Evolutionary conservation across 2,888 invertebrate species (phyloP).

Genomic region (Eustalomyia histrio): DNA sequence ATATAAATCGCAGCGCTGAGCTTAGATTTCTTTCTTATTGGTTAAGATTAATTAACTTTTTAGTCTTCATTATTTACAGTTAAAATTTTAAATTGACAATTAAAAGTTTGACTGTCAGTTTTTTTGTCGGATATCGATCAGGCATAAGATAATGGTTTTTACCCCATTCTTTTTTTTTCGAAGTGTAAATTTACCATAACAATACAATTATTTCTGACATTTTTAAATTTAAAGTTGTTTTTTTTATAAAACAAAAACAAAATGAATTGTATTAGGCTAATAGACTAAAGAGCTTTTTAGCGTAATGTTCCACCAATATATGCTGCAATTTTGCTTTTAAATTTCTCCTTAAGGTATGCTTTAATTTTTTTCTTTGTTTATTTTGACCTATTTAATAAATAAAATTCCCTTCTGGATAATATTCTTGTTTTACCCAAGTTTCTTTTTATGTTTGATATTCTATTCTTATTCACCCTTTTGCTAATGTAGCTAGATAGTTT

Average conservation of each 20-base stretch:
- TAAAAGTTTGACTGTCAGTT: too few relatives aligned
- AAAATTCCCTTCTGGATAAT: constrained; percentile 21
- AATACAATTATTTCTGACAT: background rate
- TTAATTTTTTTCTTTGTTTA: constrained; percentile 32
- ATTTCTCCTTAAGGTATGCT: constrained; percentile 36
- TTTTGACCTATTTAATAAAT: constrained; percentile 26
- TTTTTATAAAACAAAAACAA: too few relatives aligned
- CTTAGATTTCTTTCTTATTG: too few relatives aligned
- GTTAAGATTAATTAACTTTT: too few relatives aligned
- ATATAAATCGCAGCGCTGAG: too few relatives aligned
- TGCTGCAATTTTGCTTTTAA: constrained; percentile 4
- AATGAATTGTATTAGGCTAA: background rate
- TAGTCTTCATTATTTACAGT: too few relatives aligned
- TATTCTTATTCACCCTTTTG: constrained; percentile 13
- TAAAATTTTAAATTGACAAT: too few relatives aligned
- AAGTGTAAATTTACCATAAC: too few relatives aligned
- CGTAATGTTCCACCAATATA: background rate
- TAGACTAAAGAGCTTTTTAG: background rate
- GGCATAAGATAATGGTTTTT: too few relatives aligned
- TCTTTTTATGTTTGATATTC: background rate
- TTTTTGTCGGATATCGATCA: too few relatives aligned
- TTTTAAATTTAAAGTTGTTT: too few relatives aligned
- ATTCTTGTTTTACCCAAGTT: background rate
- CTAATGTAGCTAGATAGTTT: background rate
- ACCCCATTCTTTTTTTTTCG: too few relatives aligned